Conservation (phyloP, 1,140 invertebrate species). For the Neodiprion virginianus region DNA sequence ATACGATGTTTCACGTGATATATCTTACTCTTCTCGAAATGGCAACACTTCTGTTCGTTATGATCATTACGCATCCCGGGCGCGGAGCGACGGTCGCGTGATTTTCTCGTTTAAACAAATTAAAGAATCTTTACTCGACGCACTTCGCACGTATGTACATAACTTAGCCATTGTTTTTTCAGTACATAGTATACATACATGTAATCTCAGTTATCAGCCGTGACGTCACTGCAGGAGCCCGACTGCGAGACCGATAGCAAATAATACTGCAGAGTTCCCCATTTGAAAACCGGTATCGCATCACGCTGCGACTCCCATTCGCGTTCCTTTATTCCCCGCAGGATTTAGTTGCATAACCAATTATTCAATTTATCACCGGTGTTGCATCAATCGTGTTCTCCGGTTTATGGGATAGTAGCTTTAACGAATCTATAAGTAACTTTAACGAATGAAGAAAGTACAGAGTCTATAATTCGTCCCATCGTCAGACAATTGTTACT, state of each 20-base stretch:
- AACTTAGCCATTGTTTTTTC: background rate
- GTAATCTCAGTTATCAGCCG: slow-evolving; percentile 12
- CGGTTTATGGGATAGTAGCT: background rate
- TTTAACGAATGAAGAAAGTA: background rate
- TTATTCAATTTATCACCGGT: background rate
- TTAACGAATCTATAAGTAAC: background rate
- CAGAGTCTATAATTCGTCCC: no score
- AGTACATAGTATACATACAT: background rate
- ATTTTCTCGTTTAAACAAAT: background rate
- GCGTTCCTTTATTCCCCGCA: background rate
- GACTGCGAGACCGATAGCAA: slow-evolving; percentile 4
- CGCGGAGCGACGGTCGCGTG: background rate
- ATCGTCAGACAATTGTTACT: no score
- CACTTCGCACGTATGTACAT: background rate
- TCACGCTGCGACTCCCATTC: no score
- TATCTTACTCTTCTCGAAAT: no score
- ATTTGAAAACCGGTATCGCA: background rate
- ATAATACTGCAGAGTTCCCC: background rate
- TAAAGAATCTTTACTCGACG: background rate
- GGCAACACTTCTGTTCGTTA: no score
- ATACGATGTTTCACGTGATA: no score
- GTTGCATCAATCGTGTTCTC: background rate
- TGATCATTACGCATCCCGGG: no score
- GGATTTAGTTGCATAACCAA: background rate
- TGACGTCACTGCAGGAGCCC: background rate